Base-by-base conservation (phyloP, 1,140 invertebrate species). In the Trachymyrmex septentrionalis region DNA sequence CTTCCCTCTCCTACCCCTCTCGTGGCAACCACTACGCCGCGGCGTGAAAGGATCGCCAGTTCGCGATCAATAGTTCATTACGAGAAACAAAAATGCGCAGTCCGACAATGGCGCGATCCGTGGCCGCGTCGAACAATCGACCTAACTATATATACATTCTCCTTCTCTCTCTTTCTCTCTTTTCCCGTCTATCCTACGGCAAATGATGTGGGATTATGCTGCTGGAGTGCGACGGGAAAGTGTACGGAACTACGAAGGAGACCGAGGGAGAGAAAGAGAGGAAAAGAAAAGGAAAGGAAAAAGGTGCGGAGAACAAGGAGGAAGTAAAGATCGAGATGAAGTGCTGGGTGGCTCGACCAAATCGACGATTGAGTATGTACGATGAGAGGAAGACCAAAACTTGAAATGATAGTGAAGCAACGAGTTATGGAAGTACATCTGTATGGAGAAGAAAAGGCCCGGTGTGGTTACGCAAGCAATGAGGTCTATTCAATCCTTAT, bases 61-160 rank as follows among this genome's bases (percentile, higher is more conserved):
- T 69, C 80, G 76, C 89, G 91, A 91, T 93, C 93, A 93, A 93
- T 93, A 93, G 92, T 93, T 93, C 92, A 93, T 93, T 93, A 93
- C 81, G 90, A 88, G 89, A 92, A 92, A 93, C 93, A 93, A 93
- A 93, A 92, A 93, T 93, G 84, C 69, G 64, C 55, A 19, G 30
- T 64, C 82, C 88, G 87, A 93, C 92, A 92, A 93, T 93, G 80
- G 86, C 24, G 66, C 67, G 86, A 87, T 91, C 75, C 84, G 53
- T 67, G 69, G 69, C 55, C 24, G 81, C 69, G 75, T 59, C 77
- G 80, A 86, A 89, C 89, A 88, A 90, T 92, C 89, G 85, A 69
- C 87, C 53, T 90, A 90, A 90, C 88, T 91, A 90, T 91, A 87
- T 90, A 86, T 64, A 57, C 7, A 21, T n/a, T 44, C 27, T 64